Base-by-base conservation (phyloP, 2,797 vertebrate genomes). In the Acrocephalus scirpaceus region DNA sequence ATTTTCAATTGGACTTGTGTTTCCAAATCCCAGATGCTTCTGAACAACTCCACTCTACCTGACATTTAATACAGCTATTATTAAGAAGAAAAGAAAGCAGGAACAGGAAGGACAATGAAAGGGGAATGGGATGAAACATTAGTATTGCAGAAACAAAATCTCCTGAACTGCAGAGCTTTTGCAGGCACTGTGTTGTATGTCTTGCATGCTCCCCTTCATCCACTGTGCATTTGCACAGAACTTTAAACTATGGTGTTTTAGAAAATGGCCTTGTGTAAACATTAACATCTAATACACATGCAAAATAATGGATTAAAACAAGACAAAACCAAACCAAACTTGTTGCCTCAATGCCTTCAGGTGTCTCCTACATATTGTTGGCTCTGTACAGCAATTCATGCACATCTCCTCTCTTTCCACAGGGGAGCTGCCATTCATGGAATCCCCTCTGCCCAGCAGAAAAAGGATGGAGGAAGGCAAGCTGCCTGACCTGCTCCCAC, bases 51-150 rank as follows among this genome's bases (percentile, higher is more conserved):
- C 40, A 66, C n/a, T 80, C 26, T 57, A 67, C 34, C 50, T 73
- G 57, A 79, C 38, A 53, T n/a, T 23, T 92, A 79, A 84, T 84
- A 58, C 26, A 74, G 40, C 74, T 76, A 74, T 67, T 93, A 67
- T 40, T 71, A 64, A 56, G 62, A 78, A 86, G 16, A 73, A 65
- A 77, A 88, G 51, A 86, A 72, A 54, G 32, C 27, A 53, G 76
- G 64, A 93, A 88, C 48, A 61, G 58, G 70, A 91, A 94, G 83
- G 95, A 91, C 27, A 14, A 86, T 88, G 88, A 34, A 76, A 90
- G 67, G 60, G 67, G 79, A 94, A 97, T 94, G 91, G 44, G 62
- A 96, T 93, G 95, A 93, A 92, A 94, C 51, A 60, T 16, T 20
- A 44, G n/a, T 92, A 73, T 20, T 2, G 14, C 69, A 67, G 67